These are phyloP conservation scores for Gymnocephalus cernua DNA, from an alignment of 2,113 vertebrate genomes.

Conservation along the genomic window DNA sequence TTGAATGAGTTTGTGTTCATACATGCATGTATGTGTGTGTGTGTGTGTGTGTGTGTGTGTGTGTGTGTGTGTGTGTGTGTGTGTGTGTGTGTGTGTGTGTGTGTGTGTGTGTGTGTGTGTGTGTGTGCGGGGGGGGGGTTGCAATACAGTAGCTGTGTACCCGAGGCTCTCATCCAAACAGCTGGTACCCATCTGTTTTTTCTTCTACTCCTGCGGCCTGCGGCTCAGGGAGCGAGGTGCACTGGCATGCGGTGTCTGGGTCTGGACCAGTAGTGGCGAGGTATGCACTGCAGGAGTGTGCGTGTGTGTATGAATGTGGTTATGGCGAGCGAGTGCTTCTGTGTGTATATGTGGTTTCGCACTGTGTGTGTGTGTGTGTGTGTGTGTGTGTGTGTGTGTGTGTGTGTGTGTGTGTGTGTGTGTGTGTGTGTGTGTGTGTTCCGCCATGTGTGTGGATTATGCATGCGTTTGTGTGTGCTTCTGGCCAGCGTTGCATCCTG, in stretches of 20 bases:
- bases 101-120: conserved; percentile 48
- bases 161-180: conserved; percentile 80
- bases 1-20: conserved; percentile 50
- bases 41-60: conserved; percentile 49
- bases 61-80: conserved; percentile 36
- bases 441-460: conserved; percentile 24
- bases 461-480: conserved; percentile 30
- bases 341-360: conserved; percentile 70
- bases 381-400: conserved; percentile 43
- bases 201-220: conserved; percentile 76
- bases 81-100: too few relatives aligned
- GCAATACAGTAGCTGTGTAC: conserved; percentile 82
- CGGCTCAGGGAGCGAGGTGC: conserved; percentile 76
- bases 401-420: conserved; percentile 36
- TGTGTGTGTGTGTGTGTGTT: conserved; percentile 25
- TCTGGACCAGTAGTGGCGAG: conserved; percentile 70
- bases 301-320: conserved; percentile 72
- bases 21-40: conserved; percentile 37
- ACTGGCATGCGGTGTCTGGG: conserved; percentile 80
- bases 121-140: conserved; percentile 60
- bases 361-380: conserved; percentile 39
- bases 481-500: conserved; percentile 39
- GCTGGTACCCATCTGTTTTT: conserved; percentile 85
- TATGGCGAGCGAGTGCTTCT: conserved; percentile 54
- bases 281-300: conserved; percentile 72